Percentiles rank a stretch among this genome's conserved stretches.
These are phyloP conservation scores for Montipora efflorescens DNA, from an alignment of 64 coral and sea anemone species.

Conservation along the genomic window DNA sequence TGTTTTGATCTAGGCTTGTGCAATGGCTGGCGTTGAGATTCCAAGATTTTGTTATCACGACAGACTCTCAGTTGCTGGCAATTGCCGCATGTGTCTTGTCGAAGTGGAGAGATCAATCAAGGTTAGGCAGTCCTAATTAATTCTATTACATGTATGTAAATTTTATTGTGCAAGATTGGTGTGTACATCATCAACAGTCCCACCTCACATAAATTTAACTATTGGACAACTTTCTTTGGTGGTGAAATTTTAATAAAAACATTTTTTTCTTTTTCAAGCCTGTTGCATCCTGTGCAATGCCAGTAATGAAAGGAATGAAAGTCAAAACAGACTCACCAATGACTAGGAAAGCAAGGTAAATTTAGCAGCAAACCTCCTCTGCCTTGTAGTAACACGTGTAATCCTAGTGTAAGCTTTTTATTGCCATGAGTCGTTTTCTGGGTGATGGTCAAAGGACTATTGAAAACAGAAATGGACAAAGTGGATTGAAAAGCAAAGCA, in stretches of 20 bases:
- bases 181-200: too few relatives aligned
- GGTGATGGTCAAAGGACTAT: too few relatives aligned
- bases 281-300: conserved; percentile 99
- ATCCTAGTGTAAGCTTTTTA: too few relatives aligned
- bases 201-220: neutral
- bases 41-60: conserved; percentile 99
- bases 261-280: conserved; percentile 55
- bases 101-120: conserved; percentile 97
- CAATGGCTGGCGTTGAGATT: conserved; percentile 95
- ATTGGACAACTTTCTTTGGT: neutral
- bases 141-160: too few relatives aligned
- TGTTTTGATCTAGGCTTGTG: conserved; percentile 87
- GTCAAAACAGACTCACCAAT: conserved; percentile 96
- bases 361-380: neutral
- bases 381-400: too few relatives aligned
- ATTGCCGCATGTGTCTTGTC: conserved; percentile 98
- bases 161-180: too few relatives aligned
- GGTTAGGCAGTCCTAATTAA: conserved; percentile 17
- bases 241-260: neutral
- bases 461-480: too few relatives aligned
- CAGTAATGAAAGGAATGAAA: conserved; percentile 97
- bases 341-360: conserved; percentile 94
- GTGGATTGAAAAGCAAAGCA: too few relatives aligned
- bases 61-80: conserved; percentile 95
- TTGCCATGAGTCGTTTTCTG: too few relatives aligned